Evolutionary conservation across 2,797 vertebrate species (phyloP).

Genomic region (Graptemys geographica): DNA sequence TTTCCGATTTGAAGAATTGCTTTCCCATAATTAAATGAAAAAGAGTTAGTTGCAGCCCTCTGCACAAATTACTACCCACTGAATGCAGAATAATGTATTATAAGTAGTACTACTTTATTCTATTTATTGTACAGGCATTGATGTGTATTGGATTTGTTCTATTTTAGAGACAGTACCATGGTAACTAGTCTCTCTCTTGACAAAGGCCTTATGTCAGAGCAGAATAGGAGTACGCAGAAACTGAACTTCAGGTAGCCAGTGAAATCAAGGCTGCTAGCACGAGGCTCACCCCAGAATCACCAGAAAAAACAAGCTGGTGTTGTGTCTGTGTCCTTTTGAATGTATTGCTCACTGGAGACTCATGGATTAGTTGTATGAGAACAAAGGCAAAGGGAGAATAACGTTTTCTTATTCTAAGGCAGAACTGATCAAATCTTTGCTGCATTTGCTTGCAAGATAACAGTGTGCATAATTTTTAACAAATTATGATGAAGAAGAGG

Average conservation of each 20-base stretch:
- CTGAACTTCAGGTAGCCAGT: slow-evolving; percentile 53
- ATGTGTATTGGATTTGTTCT: slow-evolving; percentile 77
- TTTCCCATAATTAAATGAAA: slow-evolving; percentile 78
- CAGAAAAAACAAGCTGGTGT: not conserved
- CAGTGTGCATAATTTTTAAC: not conserved
- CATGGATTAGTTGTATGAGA: accelerated
- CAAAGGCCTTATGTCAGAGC: slow-evolving; percentile 78
- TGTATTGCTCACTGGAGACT: accelerated
- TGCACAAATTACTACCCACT: slow-evolving; percentile 74
- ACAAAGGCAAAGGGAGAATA: not conserved
- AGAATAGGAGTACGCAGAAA: slow-evolving; percentile 71
- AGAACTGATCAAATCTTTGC: not conserved
- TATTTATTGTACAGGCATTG: slow-evolving; percentile 81
- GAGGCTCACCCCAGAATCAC: slow-evolving; percentile 20
- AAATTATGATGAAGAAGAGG: not conserved
- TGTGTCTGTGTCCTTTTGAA: accelerated
- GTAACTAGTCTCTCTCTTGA: slow-evolving; percentile 77
- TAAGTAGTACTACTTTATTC: slow-evolving; percentile 73
- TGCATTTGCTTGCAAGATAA: not conserved
- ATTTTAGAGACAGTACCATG: slow-evolving; percentile 80
- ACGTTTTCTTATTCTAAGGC: not conserved
- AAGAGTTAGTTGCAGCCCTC: slow-evolving; percentile 71
- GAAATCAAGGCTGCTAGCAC: slow-evolving; percentile 38
- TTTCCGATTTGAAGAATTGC: slow-evolving; percentile 73
- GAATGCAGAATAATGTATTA: slow-evolving; percentile 73